Base-by-base conservation (phyloP, 2,113 vertebrate genomes). In the Cephalophus harveyi region DNA sequence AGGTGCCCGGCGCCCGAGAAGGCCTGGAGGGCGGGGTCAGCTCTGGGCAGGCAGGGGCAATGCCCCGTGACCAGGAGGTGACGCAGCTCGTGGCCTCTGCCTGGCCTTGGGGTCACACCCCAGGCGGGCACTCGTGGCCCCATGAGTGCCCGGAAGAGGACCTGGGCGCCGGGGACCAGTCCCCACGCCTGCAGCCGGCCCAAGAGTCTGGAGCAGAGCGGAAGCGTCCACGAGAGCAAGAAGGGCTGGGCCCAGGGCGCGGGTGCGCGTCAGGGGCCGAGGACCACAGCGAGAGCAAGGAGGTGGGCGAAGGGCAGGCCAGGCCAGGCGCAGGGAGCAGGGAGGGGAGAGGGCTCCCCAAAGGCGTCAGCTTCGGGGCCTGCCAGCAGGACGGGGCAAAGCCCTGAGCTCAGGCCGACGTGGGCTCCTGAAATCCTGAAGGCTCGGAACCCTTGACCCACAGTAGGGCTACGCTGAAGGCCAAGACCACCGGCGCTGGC, bases 51-150 rank as follows among this genome's bases (percentile, higher is more conserved):
- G 43, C 6, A 5, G 46, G 33, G 19, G 11, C 12, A 23, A 2
- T 0, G 1, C 30, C 19, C 30, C 0, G 1, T 2, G 28, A 25
- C 48, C 9, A 11, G 46, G 43, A 52, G 4, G n/a, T 16, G 5
- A 21, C 1, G 0, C 23, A 14, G 36, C 28, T 46, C 7, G 6
- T 1, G 25, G 52, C 21, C 19, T 40, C 46, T 3, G 2, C 30
- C 13, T 3, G 50, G 74, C 59, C 10, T 7, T 40, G 0, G 30
- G 28, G 27, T 19, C n/a, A 27, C 19, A 7, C 2, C 60, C 54
- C 14, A 28, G 17, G n/a, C 1, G 21, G 91, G 12, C 33, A 3
- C 57, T 33, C 2, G 0, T 9, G 30, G 27, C 28, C 46, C 43
- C 2, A 8, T 0, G 11, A 30, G 46, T 7, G 5, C 76, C 43